Evolutionary conservation across 92 coral and sea anemone genomes (phyloP), one percentile per base, ranked within the genome.

Genomic region (Virgularia gustaviana): DNA sequence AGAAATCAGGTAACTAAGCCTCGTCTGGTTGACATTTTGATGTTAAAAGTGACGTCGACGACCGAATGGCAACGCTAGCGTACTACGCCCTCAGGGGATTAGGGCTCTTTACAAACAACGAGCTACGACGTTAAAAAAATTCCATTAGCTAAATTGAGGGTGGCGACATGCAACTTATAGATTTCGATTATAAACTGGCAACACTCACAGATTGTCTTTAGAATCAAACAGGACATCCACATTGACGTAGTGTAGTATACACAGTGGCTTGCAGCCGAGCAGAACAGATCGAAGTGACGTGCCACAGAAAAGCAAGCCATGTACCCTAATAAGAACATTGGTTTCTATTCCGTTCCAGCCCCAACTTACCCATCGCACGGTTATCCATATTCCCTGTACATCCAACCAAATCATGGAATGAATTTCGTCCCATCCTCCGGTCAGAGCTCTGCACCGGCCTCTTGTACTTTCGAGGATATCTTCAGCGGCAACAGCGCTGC

Each of bases 71-170:
- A n/a, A n/a, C n/a, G n/a, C n/a, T n/a, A n/a, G n/a, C 42, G 72
- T 20, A 27, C 47, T 33, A 37, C n/a, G 57, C 61, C 75, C 75
- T 39, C 75, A 31, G 39, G 73, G 75, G 75, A 47, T 23, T 11
- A 65, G 47, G 55, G 41, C 31, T 44, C 32, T 68, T 68, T 68
- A 30, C 75, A 68, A 68, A 68, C 60, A 68, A n/a, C n/a, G n/a
- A n/a, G n/a, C n/a, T n/a, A n/a, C n/a, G n/a, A n/a, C n/a, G n/a
- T n/a, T n/a, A n/a, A n/a, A n/a, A n/a, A n/a, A n/a, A n/a, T n/a
- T 68, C 75, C 75, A 68, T 68, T 68, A 68, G 35, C 61, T 35
- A 49, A 49, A 49, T 49, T 28, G 30, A 52, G 58, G 13, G 34
- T 16, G 54, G 61, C 24, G 19, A 68, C 75, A 47, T 61, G 60